These are phyloP conservation scores for Trididemnum nubilum DNA, from an alignment of 23 tunicate genomes.

Conservation along the genomic window DNA sequence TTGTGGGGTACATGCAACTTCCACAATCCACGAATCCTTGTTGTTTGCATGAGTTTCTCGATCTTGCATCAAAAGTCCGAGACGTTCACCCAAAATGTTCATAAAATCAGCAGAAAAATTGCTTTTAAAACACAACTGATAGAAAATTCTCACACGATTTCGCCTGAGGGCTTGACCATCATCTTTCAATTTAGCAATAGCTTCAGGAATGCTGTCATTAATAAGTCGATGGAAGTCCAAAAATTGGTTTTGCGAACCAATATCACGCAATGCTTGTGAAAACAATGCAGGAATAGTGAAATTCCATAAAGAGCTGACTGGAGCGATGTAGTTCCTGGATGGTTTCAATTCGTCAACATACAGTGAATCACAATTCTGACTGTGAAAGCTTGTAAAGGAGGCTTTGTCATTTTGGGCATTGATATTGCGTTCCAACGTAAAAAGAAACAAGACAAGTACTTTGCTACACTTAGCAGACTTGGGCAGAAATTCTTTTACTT, in stretches of 20 bases:
- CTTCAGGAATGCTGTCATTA: constrained; percentile 44
- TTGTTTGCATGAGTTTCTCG: constrained; percentile 3
- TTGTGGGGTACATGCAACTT: constrained; percentile 65
- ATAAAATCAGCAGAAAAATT: constrained; percentile 3
- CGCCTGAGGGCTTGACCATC: neutral
- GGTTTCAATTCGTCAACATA: constrained; percentile 63
- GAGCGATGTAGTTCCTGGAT: constrained; percentile 11
- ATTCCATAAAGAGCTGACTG: constrained; percentile 14
- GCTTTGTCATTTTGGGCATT: neutral
- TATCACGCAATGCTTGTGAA: neutral
- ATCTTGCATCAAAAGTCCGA: constrained; percentile 13
- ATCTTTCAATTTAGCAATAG: constrained; percentile 41
- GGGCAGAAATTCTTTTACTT: constrained; percentile 28
- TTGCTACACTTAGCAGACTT: neutral
- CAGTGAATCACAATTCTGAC: constrained; percentile 12
- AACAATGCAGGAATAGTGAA: neutral
- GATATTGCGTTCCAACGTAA: constrained; percentile 35
- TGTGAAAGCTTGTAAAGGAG: constrained; percentile 43
- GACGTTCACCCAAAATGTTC: constrained; percentile 6
- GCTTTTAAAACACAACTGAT: constrained; percentile 14
- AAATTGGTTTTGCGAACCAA: neutral
- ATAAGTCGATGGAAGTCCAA: constrained; percentile 19
- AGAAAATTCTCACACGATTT: constrained; percentile 47
- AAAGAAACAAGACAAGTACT: constrained; percentile 34
- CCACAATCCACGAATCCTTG: constrained; percentile 35